Conservation (phyloP, 2,888 invertebrate species). For the Rutpela maculata region DNA sequence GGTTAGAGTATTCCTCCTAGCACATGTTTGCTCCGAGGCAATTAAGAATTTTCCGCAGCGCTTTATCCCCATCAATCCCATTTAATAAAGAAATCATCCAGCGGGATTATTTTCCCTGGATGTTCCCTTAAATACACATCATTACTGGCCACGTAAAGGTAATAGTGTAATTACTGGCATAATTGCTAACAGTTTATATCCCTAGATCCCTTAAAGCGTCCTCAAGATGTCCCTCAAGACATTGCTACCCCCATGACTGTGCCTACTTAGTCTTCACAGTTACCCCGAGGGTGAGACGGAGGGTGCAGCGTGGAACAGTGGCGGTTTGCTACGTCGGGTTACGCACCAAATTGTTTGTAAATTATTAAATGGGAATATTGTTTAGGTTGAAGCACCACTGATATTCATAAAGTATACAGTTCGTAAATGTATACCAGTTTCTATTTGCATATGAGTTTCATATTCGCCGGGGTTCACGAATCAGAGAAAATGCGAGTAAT, state of each 20-base stretch:
- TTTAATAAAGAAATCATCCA: constrained; percentile 41
- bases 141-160: constrained; percentile 54
- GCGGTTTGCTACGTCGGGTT: constrained; percentile 12
- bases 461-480: too few species aligned
- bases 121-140: constrained; percentile 44
- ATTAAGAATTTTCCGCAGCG: constrained; percentile 28
- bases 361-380: constrained; percentile 25
- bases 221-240: constrained; percentile 50
- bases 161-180: constrained; percentile 60
- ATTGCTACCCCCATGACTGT: constrained; percentile 18
- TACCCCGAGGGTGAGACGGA: constrained; percentile 4
- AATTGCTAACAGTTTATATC: constrained; percentile 57
- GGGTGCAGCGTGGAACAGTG: neutral
- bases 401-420: neutral
- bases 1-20: neutral
- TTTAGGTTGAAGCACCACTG: neutral
- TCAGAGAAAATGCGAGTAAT: too few species aligned
- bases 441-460: too few species aligned
- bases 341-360: constrained; percentile 26
- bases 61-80: constrained; percentile 31
- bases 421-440: neutral
- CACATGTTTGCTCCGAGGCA: constrained; percentile 15
- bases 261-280: constrained; percentile 10
- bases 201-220: constrained; percentile 43
- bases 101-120: constrained; percentile 36